These are phyloP conservation scores for Coregonus clupeaformis DNA, from an alignment of 2,113 vertebrate species.

Conservation along the genomic window DNA sequence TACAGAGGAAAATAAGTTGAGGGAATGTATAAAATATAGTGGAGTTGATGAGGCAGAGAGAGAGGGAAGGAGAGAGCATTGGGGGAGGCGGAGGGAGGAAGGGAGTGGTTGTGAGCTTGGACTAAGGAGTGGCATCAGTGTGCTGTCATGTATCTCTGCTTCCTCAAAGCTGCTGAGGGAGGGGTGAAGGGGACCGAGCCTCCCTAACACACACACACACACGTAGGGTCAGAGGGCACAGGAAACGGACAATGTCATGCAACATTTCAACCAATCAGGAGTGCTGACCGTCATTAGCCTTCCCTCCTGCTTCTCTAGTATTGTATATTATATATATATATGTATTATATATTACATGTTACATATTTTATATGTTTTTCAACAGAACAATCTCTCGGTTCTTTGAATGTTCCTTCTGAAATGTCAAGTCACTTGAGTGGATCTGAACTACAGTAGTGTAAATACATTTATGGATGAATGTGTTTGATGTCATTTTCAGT, in stretches of 20 bases:
- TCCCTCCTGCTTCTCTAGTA: too few species aligned
- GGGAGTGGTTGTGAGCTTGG: too few species aligned
- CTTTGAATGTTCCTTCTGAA: too few species aligned
- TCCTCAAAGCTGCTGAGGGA: constrained; percentile 54
- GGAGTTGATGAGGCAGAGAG: too few species aligned
- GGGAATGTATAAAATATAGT: background rate
- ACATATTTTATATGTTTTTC: background rate
- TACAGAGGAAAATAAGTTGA: background rate
- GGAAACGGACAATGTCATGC: background rate
- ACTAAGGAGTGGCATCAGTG: too few species aligned
- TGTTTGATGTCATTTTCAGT: background rate
- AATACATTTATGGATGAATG: background rate
- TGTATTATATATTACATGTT: too few species aligned
- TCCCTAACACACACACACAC: constrained; percentile 58
- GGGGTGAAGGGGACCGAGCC: constrained; percentile 36
- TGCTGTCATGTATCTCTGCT: constrained; percentile 32
- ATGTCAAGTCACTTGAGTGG: too few species aligned
- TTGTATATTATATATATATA: too few species aligned
- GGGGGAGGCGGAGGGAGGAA: too few species aligned
- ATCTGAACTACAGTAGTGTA: background rate
- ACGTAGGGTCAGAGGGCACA: background rate
- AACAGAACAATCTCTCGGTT: too few species aligned
- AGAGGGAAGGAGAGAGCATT: too few species aligned
- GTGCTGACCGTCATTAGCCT: background rate
- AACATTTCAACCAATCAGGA: background rate